These are phyloP conservation scores for Spheniscus mendiculus DNA, from an alignment of 2,113 vertebrate genomes.

Conservation along the genomic window DNA sequence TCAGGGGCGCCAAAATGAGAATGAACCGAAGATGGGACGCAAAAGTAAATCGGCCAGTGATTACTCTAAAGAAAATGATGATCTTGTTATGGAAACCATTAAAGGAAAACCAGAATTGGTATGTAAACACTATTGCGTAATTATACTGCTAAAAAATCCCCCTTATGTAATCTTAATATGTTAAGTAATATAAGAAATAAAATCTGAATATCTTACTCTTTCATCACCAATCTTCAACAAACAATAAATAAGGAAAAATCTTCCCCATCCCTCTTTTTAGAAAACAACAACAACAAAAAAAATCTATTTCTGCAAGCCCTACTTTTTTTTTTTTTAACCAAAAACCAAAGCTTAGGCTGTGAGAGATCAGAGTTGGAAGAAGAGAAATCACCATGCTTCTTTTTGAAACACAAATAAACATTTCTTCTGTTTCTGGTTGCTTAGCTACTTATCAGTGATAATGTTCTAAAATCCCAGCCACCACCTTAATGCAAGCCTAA, in stretches of 20 bases:
- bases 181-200: neutral
- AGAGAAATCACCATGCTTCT: constrained; percentile 10
- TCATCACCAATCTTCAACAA: neutral
- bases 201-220: neutral
- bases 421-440: neutral
- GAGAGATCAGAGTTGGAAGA: neutral
- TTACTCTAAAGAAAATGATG: constrained; percentile 63
- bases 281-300: neutral
- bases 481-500: neutral
- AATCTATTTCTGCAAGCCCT: constrained; percentile 53
- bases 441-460: neutral
- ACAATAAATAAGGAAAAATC: neutral
- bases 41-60: constrained; percentile 48
- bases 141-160: neutral
- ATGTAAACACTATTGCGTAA: constrained; percentile 1
- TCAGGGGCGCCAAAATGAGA: constrained; percentile 54
- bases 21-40: constrained; percentile 23
- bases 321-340: neutral
- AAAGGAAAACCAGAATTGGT: constrained; percentile 64
- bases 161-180: neutral
- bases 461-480: neutral
- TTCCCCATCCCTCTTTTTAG: neutral
- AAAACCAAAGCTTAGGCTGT: neutral
- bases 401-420: neutral
- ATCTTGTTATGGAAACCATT: constrained; percentile 61